These are phyloP conservation scores for Rotaria socialis DNA, from an alignment of 2,888 invertebrate genomes.

Conservation along the genomic window DNA sequence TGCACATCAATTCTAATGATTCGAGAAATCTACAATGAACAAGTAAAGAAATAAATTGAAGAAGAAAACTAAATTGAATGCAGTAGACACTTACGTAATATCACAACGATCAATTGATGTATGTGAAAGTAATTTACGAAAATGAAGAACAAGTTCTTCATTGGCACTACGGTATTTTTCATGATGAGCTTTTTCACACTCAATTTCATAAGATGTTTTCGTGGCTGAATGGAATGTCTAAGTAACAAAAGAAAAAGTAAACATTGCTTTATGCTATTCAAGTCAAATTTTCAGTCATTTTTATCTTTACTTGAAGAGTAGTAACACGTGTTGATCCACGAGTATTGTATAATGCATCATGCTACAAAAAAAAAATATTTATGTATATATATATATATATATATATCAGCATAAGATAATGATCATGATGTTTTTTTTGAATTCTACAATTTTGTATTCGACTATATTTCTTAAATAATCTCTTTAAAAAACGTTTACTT, in stretches of 20 bases:
- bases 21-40: neutral
- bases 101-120: neutral
- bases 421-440: too few species aligned
- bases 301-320: neutral
- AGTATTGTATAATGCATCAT: neutral
- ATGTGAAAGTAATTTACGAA: constrained; percentile 4
- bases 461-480: too few species aligned
- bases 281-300: neutral
- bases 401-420: too few species aligned
- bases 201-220: neutral
- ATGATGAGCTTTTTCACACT: constrained; percentile 35
- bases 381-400: neutral
- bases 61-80: neutral
- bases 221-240: neutral
- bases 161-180: constrained; percentile 19
- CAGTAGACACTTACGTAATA: neutral
- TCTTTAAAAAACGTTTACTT: too few species aligned
- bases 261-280: too few species aligned
- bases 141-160: constrained; percentile 3
- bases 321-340: constrained; percentile 6
- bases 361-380: neutral
- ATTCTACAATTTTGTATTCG: too few species aligned
- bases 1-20: constrained; percentile 2
- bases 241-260: neutral
- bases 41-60: neutral